Base-by-base conservation (phyloP, 2,888 invertebrate genomes). In the Amphipoea oculea region DNA sequence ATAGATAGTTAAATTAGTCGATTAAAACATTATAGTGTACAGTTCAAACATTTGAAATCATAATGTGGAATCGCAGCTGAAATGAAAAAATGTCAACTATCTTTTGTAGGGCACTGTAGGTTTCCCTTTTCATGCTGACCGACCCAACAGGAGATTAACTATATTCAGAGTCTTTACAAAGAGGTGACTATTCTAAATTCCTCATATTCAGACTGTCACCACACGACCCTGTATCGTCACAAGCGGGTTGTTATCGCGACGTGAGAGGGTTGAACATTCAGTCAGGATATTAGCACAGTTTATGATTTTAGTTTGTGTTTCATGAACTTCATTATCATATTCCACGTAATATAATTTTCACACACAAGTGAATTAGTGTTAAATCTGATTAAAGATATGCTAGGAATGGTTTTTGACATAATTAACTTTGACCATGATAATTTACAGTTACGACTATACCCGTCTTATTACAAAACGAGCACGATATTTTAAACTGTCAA, bases 241-340 rank as follows among this genome's bases (percentile, higher is more conserved):
- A 48, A 67, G 63, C 73, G 71, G 57, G 57, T 60, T 77, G 65
- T 86, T 68, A 80, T 82, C 74, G 48, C 62, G 62, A 74, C 62
- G 73, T 66, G 78, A 73, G 69, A 79, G 84, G 81, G 71, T 79
- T 77, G 14, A 67, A 80, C 20, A 83, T 76, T 71, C 60, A 73
- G 69, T 67, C n/a, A 54, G 73, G 57, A 65, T 79, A 81, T 80
- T 76, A 79, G 9, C 51, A 54, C 45, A 82, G 76, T 87, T 87
- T 82, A 85, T 71, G 74, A 87, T 76, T 80, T 79, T 66, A 84
- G 82, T 88, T 87, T 57, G 63, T 80, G 71, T 78, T 70, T 75
- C 65, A 63, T 78, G 57, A 54, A 60, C 66, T 68, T 77, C 70
- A 67, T 72, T 85, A 78, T 70, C 40, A 65, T 73, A 74, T 67